Conservation (phyloP, 1,140 invertebrate species). For the Temnothorax longispinosus region DNA sequence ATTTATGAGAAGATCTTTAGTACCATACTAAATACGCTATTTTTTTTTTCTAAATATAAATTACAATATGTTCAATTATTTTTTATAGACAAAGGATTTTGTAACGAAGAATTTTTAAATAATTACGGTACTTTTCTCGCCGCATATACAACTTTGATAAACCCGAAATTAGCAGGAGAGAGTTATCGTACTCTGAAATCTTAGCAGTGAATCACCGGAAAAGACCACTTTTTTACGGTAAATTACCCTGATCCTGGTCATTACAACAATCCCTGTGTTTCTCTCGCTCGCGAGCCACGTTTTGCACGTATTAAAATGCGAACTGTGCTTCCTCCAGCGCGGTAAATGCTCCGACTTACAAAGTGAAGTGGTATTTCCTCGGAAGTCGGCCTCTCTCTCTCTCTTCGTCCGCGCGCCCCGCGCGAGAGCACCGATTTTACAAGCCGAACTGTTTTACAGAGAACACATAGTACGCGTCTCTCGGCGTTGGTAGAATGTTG, state of each 20-base stretch:
- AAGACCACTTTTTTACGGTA: constrained; percentile 17
- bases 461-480: not conserved
- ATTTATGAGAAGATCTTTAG: not conserved
- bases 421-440: constrained; percentile 12
- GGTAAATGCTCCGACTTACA: not conserved
- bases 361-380: constrained; percentile 17
- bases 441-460: constrained; percentile 9
- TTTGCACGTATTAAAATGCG: constrained; percentile 36
- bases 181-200: constrained; percentile 11
- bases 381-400: not conserved
- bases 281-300: constrained; percentile 6
- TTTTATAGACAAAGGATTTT: not conserved
- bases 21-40: not conserved
- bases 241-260: constrained; percentile 28
- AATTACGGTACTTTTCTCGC: not conserved
- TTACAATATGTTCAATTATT: not conserved
- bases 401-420: not conserved
- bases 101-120: not conserved
- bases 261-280: not conserved
- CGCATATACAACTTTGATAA: not conserved
- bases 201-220: constrained; percentile 7
- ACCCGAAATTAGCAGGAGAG: not conserved
- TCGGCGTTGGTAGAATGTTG: constrained; percentile 3
- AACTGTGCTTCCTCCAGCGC: not conserved
- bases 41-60: not conserved